Evolutionary conservation across 2,888 invertebrate genomes (phyloP).

Genomic region (Pandemis corylana): DNA sequence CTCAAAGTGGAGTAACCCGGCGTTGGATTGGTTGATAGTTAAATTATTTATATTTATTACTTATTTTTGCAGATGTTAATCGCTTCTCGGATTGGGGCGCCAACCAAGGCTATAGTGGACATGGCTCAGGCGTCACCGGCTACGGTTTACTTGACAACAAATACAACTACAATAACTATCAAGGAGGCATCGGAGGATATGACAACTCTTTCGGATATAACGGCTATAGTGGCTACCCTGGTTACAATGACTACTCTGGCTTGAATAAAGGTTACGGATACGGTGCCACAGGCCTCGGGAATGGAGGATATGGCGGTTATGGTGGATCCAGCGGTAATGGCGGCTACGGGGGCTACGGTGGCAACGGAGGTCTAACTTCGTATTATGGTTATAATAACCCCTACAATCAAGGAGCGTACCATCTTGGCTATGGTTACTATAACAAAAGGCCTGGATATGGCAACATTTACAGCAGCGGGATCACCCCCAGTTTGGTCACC

Average conservation of each 20-base stretch:
- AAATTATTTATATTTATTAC: conserved; percentile 11
- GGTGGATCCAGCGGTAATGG: conserved; percentile 58
- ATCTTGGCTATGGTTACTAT: conserved; percentile 86
- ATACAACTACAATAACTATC: conserved; percentile 49
- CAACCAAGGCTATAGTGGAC: conserved; percentile 51
- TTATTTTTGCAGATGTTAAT: conserved; percentile 57
- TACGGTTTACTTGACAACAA: conserved; percentile 66
- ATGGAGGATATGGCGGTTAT: conserved; percentile 43
- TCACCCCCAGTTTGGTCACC: conserved; percentile 78
- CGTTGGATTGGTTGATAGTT: too few relatives aligned
- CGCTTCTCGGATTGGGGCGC: conserved; percentile 71
- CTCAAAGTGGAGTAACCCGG: too few relatives aligned
- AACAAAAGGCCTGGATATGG: conserved; percentile 68
- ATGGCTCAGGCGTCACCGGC: conserved; percentile 52
- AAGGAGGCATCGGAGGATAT: conserved; percentile 46
- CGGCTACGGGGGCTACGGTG: conserved; percentile 86
- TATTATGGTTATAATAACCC: conserved; percentile 86
- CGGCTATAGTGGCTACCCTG: conserved; percentile 48
- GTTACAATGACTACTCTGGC: conserved; percentile 42
- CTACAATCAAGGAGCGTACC: conserved; percentile 80
- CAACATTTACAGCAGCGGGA: conserved; percentile 72
- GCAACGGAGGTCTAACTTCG: conserved; percentile 85
- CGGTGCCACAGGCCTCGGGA: conserved; percentile 37
- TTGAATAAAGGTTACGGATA: conserved; percentile 41
- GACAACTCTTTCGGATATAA: conserved; percentile 45